phyloP scores from a whole-genome alignment of 2,797 vertebrate species.

The Pangasius krempfi region DNA sequence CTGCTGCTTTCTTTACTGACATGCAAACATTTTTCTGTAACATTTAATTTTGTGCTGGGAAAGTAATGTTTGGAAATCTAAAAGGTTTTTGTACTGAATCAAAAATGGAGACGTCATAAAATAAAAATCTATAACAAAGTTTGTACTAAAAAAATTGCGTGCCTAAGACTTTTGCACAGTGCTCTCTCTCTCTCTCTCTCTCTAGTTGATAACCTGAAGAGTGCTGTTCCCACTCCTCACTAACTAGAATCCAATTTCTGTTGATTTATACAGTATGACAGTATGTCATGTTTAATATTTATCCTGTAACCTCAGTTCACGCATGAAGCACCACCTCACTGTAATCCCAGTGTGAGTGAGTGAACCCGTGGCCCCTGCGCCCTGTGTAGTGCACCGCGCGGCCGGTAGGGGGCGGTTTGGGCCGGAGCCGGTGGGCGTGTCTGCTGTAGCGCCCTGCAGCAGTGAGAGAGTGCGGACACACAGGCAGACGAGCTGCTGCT shows the following conservation, averaged over 20 bases:
- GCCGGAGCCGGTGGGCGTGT: slow-evolving; percentile 51
- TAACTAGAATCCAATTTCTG: not conserved
- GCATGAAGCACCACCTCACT: not conserved
- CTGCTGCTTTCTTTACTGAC: too few relatives aligned
- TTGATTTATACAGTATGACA: not conserved
- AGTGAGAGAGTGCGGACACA: not conserved
- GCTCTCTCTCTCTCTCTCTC: too few relatives aligned
- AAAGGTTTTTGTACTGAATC: too few relatives aligned
- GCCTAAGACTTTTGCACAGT: too few relatives aligned
- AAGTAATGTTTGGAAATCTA: too few relatives aligned
- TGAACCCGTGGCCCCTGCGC: not conserved
- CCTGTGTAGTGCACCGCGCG: not conserved
- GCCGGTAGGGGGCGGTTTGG: not conserved
- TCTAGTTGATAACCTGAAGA: not conserved
- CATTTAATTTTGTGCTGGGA: too few relatives aligned
- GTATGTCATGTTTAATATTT: too few relatives aligned
- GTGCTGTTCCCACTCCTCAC: not conserved
- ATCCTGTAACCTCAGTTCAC: not conserved
- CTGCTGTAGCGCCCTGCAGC: slow-evolving; percentile 7
- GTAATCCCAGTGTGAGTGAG: not conserved
- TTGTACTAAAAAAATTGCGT: too few relatives aligned
- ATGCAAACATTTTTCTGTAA: too few relatives aligned
- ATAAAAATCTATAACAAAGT: too few relatives aligned
- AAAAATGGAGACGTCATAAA: too few relatives aligned
- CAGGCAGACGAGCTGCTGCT: not conserved